Percentiles rank a stretch among this genome's conserved stretches.
These are phyloP conservation scores for Temnopleurus reevesii DNA, from an alignment of 53 echinoderm and acorn worm genomes.

Conservation along the genomic window DNA sequence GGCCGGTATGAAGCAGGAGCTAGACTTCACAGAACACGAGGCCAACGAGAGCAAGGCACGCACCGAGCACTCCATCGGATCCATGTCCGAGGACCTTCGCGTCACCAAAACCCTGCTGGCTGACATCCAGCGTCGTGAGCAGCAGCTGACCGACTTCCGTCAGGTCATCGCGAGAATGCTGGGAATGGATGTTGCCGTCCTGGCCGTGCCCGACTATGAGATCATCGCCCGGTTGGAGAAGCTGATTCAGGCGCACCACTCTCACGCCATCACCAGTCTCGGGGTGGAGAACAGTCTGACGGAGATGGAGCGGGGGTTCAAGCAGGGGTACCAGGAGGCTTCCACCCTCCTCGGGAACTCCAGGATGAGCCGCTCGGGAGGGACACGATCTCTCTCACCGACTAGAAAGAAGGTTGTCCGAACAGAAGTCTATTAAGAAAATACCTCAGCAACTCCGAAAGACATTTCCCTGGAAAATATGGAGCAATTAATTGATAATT, in stretches of 20 bases:
- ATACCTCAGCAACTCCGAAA: not conserved
- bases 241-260: constrained; percentile 98
- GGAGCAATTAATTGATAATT: too few relatives aligned
- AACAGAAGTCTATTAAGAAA: constrained; percentile 76
- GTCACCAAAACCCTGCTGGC: constrained; percentile 84
- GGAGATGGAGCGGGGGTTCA: constrained; percentile 83
- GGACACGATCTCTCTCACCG: constrained; percentile 84
- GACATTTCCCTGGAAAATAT: too few relatives aligned
- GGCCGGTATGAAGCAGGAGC: constrained; percentile 96
- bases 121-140: constrained; percentile 79
- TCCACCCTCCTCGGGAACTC: constrained; percentile 37
- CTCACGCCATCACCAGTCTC: constrained; percentile 84
- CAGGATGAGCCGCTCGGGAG: constrained; percentile 43
- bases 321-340: constrained; percentile 82
- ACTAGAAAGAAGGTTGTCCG: constrained; percentile 80
- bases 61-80: constrained; percentile 68
- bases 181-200: constrained; percentile 81
- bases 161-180: constrained; percentile 97
- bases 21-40: constrained; percentile 90
- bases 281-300: constrained; percentile 79
- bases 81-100: constrained; percentile 76
- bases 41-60: constrained; percentile 63
- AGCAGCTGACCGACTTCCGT: constrained; percentile 93
- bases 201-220: constrained; percentile 98
- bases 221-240: constrained; percentile 95